Evolutionary conservation across 2,888 invertebrate species (phyloP).

Genomic region (Dryomyza anilis): DNA sequence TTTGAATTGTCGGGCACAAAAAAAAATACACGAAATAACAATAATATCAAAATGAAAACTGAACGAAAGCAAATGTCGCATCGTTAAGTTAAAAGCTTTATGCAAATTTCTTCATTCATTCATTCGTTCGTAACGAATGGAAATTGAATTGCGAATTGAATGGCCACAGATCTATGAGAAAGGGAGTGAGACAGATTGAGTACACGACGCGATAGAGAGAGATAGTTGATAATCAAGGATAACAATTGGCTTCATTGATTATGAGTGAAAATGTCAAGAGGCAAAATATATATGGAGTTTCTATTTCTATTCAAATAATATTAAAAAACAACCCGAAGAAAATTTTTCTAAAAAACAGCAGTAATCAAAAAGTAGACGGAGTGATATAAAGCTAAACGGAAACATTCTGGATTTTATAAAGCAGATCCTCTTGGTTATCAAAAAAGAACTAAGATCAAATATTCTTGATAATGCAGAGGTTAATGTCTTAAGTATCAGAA

Average conservation of each 20-base stretch:
- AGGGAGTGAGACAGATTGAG: not conserved
- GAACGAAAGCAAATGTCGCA: conserved; percentile 39
- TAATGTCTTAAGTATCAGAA: too few relatives aligned
- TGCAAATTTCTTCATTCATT: conserved; percentile 40
- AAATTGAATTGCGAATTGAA: conserved; percentile 30
- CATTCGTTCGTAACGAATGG: conserved; percentile 27
- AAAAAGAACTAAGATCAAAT: too few relatives aligned
- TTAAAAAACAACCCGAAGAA: too few relatives aligned
- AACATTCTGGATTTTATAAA: too few relatives aligned
- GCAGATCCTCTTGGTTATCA: too few relatives aligned
- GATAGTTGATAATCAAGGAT: not conserved
- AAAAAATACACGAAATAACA: conserved; percentile 1
- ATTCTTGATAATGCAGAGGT: too few relatives aligned
- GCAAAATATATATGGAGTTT: too few relatives aligned
- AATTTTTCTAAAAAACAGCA: too few relatives aligned
- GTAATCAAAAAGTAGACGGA: too few relatives aligned
- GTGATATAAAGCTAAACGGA: too few relatives aligned
- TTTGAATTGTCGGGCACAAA: conserved; percentile 35
- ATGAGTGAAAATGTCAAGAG: not conserved
- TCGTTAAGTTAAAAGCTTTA: conserved; percentile 45
- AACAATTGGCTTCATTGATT: too few relatives aligned
- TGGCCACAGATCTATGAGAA: not conserved
- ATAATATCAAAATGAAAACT: not conserved
- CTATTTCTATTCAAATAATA: too few relatives aligned
- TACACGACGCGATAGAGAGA: not conserved